Evolutionary conservation across 2,797 vertebrate genomes (phyloP).

Genomic region (Graptemys geographica): DNA sequence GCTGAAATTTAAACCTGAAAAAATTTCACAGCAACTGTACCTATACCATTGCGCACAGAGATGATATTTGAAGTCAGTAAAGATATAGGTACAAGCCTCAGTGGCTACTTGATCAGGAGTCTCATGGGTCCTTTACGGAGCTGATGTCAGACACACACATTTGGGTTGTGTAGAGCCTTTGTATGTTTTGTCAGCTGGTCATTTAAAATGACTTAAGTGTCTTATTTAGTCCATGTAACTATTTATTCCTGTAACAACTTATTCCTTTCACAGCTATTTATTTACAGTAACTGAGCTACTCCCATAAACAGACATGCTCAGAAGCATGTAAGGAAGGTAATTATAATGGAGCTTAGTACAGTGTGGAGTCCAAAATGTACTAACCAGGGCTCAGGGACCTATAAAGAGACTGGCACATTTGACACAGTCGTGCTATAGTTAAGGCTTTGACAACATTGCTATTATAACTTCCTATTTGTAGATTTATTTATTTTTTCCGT

Average conservation of each 20-base stretch:
- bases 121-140: background rate
- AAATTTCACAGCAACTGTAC: background rate
- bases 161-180: background rate
- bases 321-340: background rate
- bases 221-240: background rate
- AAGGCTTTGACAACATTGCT: background rate
- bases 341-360: background rate
- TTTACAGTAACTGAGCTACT: background rate
- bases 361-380: background rate
- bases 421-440: accelerated
- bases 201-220: background rate
- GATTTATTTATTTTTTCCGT: background rate
- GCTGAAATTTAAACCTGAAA: background rate
- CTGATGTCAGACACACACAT: background rate
- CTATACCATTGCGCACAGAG: background rate
- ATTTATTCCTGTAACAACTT: conserved; percentile 16
- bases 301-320: background rate
- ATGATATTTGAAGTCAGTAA: background rate
- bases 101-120: background rate
- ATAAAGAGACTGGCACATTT: background rate
- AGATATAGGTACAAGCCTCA: background rate
- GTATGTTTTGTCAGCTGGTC: background rate
- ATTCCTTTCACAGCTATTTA: background rate
- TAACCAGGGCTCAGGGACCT: background rate
- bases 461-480: background rate